These are phyloP conservation scores for Agonopterix alstromeriana DNA, from an alignment of 2,888 invertebrate genomes.

Conservation along the genomic window DNA sequence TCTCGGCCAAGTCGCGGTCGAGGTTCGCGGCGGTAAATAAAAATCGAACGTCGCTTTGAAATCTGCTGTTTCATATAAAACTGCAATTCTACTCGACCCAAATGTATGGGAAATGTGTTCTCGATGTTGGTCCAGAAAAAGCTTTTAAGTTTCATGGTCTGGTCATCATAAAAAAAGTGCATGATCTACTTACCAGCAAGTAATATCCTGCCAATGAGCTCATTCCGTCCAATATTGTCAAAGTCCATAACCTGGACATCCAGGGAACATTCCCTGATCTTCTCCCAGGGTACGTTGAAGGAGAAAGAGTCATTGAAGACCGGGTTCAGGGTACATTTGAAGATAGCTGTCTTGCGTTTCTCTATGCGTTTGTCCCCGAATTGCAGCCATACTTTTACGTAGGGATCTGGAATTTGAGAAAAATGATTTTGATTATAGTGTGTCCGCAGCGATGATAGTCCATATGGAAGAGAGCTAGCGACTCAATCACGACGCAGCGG, in stretches of 20 bases:
- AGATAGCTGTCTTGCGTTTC: slow-evolving; percentile 96
- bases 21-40: too few relatives aligned
- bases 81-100: too few relatives aligned
- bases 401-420: slow-evolving; percentile 86
- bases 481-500: too few relatives aligned
- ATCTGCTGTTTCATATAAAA: too few relatives aligned
- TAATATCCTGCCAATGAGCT: slow-evolving; percentile 93
- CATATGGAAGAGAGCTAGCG: too few relatives aligned
- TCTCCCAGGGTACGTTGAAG: slow-evolving; percentile 98
- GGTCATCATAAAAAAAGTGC: background rate
- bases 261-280: slow-evolving; percentile 94
- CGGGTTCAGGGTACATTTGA: slow-evolving; percentile 95
- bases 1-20: too few relatives aligned
- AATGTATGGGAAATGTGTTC: too few relatives aligned
- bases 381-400: slow-evolving; percentile 98
- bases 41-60: too few relatives aligned
- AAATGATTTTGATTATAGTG: background rate
- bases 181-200: slow-evolving; percentile 84
- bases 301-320: slow-evolving; percentile 97
- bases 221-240: slow-evolving; percentile 96
- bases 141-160: too few relatives aligned
- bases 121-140: too few relatives aligned
- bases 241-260: slow-evolving; percentile 97
- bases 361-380: slow-evolving; percentile 96
- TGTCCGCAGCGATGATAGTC: too few relatives aligned